Base-by-base conservation (phyloP, 2,888 invertebrate species). In the Arrhopalites spinosus region DNA sequence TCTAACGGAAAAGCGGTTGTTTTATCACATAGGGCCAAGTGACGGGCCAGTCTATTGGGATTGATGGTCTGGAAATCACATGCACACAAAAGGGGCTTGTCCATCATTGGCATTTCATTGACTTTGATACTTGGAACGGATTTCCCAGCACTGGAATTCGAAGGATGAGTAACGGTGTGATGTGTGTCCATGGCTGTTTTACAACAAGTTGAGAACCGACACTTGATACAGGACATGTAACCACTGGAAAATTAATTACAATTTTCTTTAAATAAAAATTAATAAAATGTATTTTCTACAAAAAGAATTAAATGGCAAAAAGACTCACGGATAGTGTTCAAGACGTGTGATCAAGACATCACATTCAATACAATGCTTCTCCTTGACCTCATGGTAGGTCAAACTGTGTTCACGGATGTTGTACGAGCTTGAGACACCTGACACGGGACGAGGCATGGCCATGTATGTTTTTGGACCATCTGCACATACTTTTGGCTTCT, bases 131-230 rank as follows among this genome's bases (percentile, higher is more conserved):
- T 73, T 17, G 68, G 17, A 1, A 13, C 3, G 11, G 17, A 23
- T 36, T 20, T 47, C 27, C 72, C 20, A 47, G 67, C 25, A 64
- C 70, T 64, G 29, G n/a, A n/a, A n/a, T n/a, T n/a, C n/a, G n/a
- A n/a, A n/a, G 85, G 84, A 82, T 89, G 89, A 82, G 88, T 87
- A 68, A 87, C 86, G 82, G 87, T 86, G 83, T 87, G 87, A 87
- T 95, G 95, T 50, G 90, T 90, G 82, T 92, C 88, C 88, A 93
- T 92, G 1, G 93, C 92, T 79, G 91, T 90, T 86, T 91, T 90
- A 84, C 96, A 96, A 82, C 91, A 91, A 1, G 95, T 93, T 76
- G 90, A 90, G 86, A 91, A 96, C 73, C 92, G 89, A 83, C 96
- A 96, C 85, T 92, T 91, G 25, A 89, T 90, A 86, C 94, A 94